Evolutionary conservation across 2,113 vertebrate species (phyloP).

Genomic region (Percina caprodes): DNA sequence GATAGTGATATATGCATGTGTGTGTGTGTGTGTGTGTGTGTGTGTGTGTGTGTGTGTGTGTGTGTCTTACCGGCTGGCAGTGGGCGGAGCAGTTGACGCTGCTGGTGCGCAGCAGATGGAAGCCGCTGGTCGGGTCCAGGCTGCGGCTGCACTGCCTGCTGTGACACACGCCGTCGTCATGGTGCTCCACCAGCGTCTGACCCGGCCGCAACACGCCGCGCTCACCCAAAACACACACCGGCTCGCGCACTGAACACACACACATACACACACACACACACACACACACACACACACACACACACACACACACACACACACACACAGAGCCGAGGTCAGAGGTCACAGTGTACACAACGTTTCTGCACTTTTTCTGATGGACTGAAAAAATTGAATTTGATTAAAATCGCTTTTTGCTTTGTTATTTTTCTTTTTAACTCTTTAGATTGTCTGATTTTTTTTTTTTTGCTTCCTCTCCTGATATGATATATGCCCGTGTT

Average conservation of each 20-base stretch:
- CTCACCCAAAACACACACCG: constrained; percentile 90
- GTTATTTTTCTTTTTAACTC: background rate
- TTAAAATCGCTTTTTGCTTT: background rate
- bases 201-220: constrained; percentile 90
- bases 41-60: constrained; percentile 4
- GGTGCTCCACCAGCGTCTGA: constrained; percentile 91
- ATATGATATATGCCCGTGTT: background rate
- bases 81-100: constrained; percentile 89
- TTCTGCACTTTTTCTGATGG: background rate
- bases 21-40: background rate
- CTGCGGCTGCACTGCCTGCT: constrained; percentile 87
- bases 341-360: background rate
- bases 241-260: constrained; percentile 87
- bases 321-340: constrained; percentile 17
- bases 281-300: constrained; percentile 89
- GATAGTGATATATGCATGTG: background rate
- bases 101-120: constrained; percentile 87
- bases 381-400: background rate
- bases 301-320: constrained; percentile 44
- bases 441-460: background rate
- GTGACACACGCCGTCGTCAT: constrained; percentile 86
- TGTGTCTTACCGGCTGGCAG: constrained; percentile 88
- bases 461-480: background rate
- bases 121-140: constrained; percentile 87
- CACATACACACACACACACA: constrained; percentile 46